Base-by-base conservation (phyloP, 2,113 vertebrate species). In the Gyps fulvus region DNA sequence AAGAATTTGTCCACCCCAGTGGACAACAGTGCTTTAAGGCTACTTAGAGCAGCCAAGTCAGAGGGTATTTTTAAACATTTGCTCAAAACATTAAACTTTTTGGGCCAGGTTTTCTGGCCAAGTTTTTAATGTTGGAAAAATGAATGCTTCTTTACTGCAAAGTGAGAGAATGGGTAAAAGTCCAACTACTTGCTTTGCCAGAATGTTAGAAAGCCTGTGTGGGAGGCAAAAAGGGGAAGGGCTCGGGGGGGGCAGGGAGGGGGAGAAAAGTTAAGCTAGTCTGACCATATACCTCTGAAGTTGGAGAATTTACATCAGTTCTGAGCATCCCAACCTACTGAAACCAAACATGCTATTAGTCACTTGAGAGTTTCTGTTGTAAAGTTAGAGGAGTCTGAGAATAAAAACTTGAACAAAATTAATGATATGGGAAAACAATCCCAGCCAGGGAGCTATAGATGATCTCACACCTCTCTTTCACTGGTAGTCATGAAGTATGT, bases 101-200 rank as follows among this genome's bases (percentile, higher is more conserved):
- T 13, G 32, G n/a, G 65, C 57, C 73, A 94, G 47, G 66, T 87
- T 83, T 93, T 91, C 62, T 70, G 22, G 78, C 89, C 95, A 95
- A 90, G 74, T 86, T 95, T 91, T 97, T 89, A 88, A 90, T 40
- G 66, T 21, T 93, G 95, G 97, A 97, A 97, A 97, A 97, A 94
- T 67, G 67, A 97, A 88, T 74, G 66, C 62, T 90, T 57, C 73
- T 96, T 89, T 88, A 66, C 71, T 74, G 59, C n/a, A 57, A 93
- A 96, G 97, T 96, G 96, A 95, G 82, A 97, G 63, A 97, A 96
- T 86, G 93, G 94, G 94, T 94, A 91, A 11, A 88, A 93, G 74
- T 95, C 96, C 96, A 97, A 94, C 49, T 59, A 36, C n/a, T 83
- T 91, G 29, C 84, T 72, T 59, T 97, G 91, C 95, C 94, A 97